Evolutionary conservation across 2,113 vertebrate genomes (phyloP).

Genomic region (Microtus oregoni): DNA sequence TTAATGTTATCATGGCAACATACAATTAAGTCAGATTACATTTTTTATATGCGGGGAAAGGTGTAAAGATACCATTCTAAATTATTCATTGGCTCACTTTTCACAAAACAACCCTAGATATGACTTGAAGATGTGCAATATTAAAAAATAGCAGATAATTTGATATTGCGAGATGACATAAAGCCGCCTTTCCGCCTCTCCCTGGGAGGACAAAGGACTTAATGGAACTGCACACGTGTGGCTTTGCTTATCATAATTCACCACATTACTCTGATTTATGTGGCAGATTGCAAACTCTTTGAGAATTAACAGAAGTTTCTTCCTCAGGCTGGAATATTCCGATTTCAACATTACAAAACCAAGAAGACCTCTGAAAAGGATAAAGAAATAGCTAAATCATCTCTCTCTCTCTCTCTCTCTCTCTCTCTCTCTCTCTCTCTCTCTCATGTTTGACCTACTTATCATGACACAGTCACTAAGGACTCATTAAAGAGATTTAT

Average conservation of each 20-base stretch:
- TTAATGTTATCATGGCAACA: conserved; percentile 85
- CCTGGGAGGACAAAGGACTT: conserved; percentile 85
- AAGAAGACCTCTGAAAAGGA: conserved; percentile 68
- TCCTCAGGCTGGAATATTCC: conserved; percentile 80
- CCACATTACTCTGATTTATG: conserved; percentile 86
- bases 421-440: neutral
- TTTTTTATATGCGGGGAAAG: conserved; percentile 82
- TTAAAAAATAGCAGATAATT: conserved; percentile 83
- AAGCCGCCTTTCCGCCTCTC: conserved; percentile 79
- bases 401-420: neutral
- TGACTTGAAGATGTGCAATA: conserved; percentile 80
- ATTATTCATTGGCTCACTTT: conserved; percentile 87
- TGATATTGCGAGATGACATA: conserved; percentile 85
- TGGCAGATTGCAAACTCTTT: conserved; percentile 83
- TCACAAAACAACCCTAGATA: conserved; percentile 77
- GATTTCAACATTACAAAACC: conserved; percentile 81
- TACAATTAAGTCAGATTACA: conserved; percentile 88
- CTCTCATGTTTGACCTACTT: neutral
- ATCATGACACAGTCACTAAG: conserved; percentile 2
- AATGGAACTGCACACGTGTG: conserved; percentile 83
- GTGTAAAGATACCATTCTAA: conserved; percentile 83
- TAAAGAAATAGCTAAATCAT: conserved; percentile 4
- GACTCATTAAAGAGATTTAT: conserved; percentile 40
- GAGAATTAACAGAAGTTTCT: conserved; percentile 83
- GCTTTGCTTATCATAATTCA: conserved; percentile 85